phyloP scores from a whole-genome alignment of 2,888 invertebrate genomes.

The Hirtodrosophila trivittata region DNA sequence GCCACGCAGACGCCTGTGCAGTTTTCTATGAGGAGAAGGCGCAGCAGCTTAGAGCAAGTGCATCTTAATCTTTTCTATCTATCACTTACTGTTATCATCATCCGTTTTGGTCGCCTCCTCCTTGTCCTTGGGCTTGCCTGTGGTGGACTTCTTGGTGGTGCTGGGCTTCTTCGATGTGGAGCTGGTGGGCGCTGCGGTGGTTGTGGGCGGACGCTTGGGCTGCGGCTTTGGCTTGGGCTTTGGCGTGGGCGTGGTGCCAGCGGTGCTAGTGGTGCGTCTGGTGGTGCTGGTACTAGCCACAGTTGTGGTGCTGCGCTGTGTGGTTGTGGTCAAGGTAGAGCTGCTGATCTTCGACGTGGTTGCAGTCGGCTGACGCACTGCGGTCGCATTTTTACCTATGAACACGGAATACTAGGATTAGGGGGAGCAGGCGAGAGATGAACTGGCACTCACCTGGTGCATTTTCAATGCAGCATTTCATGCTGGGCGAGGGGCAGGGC shows the following conservation, averaged over 20 bases:
- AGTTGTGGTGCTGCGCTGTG: conserved; percentile 59
- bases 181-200: conserved; percentile 63
- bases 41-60: background rate
- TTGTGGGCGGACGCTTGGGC: conserved; percentile 67
- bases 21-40: conserved; percentile 48
- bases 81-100: conserved; percentile 68
- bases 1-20: conserved; percentile 94
- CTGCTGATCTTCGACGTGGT: conserved; percentile 52
- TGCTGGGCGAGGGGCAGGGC: conserved; percentile 90
- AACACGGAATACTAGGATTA: background rate
- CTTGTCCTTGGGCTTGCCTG: conserved; percentile 58
- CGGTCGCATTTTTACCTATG: conserved; percentile 83
- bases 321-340: conserved; percentile 54
- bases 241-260: conserved; percentile 67
- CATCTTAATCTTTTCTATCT: no score
- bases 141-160: conserved; percentile 73
- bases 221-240: conserved; percentile 71
- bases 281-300: conserved; percentile 76
- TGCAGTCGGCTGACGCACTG: conserved; percentile 42
- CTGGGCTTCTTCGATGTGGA: conserved; percentile 67
- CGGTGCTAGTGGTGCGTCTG: conserved; percentile 69
- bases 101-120: conserved; percentile 65
- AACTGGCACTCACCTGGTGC: conserved; percentile 84
- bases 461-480: conserved; percentile 93
- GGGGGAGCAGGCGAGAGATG: fast-evolving